Evolutionary conservation across 2,888 invertebrate genomes (phyloP), one percentile per base, ranked within the genome.

Genomic region (Tethea ocularis): DNA sequence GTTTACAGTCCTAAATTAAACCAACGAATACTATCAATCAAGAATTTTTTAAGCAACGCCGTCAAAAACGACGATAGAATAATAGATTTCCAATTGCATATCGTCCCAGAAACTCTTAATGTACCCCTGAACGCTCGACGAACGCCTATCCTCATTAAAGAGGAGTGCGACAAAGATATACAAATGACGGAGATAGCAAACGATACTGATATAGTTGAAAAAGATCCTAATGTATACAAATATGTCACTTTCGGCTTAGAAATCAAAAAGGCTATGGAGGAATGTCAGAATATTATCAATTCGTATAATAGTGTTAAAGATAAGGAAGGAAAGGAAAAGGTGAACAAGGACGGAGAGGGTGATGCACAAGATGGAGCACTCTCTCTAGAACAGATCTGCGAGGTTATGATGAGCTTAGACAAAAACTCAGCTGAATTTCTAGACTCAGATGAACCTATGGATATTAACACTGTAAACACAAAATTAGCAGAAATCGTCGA

Each of bases 181-280:
- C 78, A 77, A 20, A 58, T 72, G 0, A 59, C 67, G 0, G 71
- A 72, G 0, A 63, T 63, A 0, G 66, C 54, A 22, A 33, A 52
- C 59, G 51, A 61, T 7, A 0, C 67, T 0, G 79, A 77, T 7
- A 38, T 69, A 0, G 66, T 68, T 38, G 74, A 72, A 0, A 88
- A 86, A 62, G 90, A 91, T 33, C 80, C 84, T 0, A 87, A 84
- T 52, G 78, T 89, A 0, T 87, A 87, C 51, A 92, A 91, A 33
- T 91, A 91, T 41, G 88, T 91, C 0, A 87, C 87, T 0, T 91
- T 91, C 26, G 91, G 93, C 0, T 38, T 91, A 24, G 91, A 92
- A 75, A 89, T 93, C 6, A 93, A 91, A 61, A 91, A 89, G 64
- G 91, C 91, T 0, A 91, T 93, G 89, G 93, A 92, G 59, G 91